These are phyloP conservation scores for Eupithecia exiguata DNA, from an alignment of 2,888 invertebrate species.

Conservation along the genomic window DNA sequence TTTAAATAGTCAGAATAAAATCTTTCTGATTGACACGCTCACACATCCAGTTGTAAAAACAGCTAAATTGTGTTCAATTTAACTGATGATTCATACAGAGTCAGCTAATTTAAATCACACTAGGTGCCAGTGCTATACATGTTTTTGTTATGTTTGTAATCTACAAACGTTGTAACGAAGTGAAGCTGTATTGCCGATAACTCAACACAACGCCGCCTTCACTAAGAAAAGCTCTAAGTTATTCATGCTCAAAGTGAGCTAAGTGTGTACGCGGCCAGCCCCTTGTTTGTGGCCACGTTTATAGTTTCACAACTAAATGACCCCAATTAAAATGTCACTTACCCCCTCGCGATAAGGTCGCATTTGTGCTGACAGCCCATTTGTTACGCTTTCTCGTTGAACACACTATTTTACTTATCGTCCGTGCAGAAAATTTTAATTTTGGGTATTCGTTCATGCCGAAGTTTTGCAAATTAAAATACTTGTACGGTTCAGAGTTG, in stretches of 20 bases:
- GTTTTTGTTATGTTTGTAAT: neutral
- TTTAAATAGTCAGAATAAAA: too few species aligned
- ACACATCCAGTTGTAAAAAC: too few species aligned
- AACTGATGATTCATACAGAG: neutral
- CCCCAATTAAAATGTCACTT: conserved; percentile 34
- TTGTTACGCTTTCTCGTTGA: conserved; percentile 19
- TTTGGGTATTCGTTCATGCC: conserved; percentile 24
- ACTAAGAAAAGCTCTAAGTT: conserved; percentile 1
- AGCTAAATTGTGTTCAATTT: too few species aligned
- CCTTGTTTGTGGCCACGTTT: conserved; percentile 34
- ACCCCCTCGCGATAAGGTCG: conserved; percentile 27
- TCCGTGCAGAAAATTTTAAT: conserved; percentile 36
- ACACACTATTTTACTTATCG: conserved; percentile 32
- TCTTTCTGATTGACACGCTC: too few species aligned
- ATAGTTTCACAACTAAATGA: conserved; percentile 24
- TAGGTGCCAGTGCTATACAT: neutral
- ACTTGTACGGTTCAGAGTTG: conserved; percentile 25
- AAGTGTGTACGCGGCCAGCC: conserved; percentile 26
- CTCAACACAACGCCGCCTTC: neutral
- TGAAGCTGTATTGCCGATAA: neutral
- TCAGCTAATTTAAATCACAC: neutral
- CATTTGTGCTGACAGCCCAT: conserved; percentile 27
- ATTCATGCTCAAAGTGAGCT: conserved; percentile 12
- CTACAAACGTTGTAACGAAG: neutral
- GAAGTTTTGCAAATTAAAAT: conserved; percentile 35